phyloP scores from a whole-genome alignment of 1,140 invertebrate species.

The Papilio machaon region DNA sequence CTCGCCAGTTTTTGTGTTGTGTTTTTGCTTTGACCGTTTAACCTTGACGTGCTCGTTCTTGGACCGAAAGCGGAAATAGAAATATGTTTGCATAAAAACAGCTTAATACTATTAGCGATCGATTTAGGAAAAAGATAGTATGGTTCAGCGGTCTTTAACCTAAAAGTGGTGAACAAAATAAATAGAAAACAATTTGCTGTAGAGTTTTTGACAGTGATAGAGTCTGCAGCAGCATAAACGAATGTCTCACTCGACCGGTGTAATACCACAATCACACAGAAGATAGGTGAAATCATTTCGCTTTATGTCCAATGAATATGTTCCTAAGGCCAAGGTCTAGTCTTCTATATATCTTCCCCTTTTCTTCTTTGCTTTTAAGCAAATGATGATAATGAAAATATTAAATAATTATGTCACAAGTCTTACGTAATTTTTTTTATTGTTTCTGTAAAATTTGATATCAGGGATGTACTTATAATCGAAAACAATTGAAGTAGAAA shows the following conservation, averaged over 20 bases:
- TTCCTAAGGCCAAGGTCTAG: no score
- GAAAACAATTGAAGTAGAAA: neutral
- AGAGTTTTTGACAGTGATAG: no score
- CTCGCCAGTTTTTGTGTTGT: neutral
- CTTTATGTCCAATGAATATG: no score
- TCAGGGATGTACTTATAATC: neutral
- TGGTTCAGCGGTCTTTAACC: neutral
- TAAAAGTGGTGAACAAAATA: neutral
- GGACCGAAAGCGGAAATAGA: conserved; percentile 31
- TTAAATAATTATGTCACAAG: neutral
- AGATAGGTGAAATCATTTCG: no score
- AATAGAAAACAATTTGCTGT: no score
- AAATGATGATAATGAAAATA: no score
- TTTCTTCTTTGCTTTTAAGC: no score
- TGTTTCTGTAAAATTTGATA: neutral
- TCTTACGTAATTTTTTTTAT: neutral
- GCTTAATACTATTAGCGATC: neutral
- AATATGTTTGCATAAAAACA: conserved; percentile 8
- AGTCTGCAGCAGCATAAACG: no score
- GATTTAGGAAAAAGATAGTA: neutral
- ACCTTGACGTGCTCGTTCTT: conserved; percentile 29
- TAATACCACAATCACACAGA: no score
- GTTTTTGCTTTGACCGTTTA: conserved; percentile 31
- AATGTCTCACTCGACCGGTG: no score
- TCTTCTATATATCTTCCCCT: no score